phyloP scores from a whole-genome alignment of 2,797 vertebrate genomes.

The Denticeps clupeoides region DNA sequence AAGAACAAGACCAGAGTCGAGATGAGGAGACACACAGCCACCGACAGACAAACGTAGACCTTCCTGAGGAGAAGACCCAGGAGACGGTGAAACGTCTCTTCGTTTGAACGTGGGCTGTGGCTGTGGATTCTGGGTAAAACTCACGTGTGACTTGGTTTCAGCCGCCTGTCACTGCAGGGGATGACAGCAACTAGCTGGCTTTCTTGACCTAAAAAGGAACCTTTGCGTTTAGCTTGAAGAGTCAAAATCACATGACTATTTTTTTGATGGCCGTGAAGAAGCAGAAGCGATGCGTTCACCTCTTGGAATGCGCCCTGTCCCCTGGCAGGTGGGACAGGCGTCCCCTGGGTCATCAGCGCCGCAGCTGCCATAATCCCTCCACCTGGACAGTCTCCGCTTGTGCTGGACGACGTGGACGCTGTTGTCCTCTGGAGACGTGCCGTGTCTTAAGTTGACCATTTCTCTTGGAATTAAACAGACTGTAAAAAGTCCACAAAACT shows the following conservation, averaged over 20 bases:
- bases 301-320: constrained; percentile 69
- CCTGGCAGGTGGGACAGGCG: constrained; percentile 71
- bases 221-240: too few relatives aligned
- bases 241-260: too few relatives aligned
- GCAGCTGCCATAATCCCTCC: constrained; percentile 44
- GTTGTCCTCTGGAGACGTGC: constrained; percentile 18
- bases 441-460: constrained; percentile 5
- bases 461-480: constrained; percentile 2
- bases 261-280: too few relatives aligned
- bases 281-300: constrained; percentile 37
- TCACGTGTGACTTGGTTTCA: constrained; percentile 79
- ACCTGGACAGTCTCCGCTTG: constrained; percentile 27
- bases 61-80: constrained; percentile 69
- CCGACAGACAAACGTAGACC: constrained; percentile 65
- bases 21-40: constrained; percentile 57
- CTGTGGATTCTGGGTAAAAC: constrained; percentile 20
- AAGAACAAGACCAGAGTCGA: constrained; percentile 68
- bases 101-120: neutral
- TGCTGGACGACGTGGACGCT: constrained; percentile 14
- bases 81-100: neutral
- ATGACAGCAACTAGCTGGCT: constrained; percentile 81
- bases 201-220: constrained; percentile 62
- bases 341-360: constrained; percentile 30
- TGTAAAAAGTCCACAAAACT: too few relatives aligned
- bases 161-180: constrained; percentile 73